Base-by-base conservation (phyloP, 1,140 invertebrate species). In the Lasioglossum baleicum region DNA sequence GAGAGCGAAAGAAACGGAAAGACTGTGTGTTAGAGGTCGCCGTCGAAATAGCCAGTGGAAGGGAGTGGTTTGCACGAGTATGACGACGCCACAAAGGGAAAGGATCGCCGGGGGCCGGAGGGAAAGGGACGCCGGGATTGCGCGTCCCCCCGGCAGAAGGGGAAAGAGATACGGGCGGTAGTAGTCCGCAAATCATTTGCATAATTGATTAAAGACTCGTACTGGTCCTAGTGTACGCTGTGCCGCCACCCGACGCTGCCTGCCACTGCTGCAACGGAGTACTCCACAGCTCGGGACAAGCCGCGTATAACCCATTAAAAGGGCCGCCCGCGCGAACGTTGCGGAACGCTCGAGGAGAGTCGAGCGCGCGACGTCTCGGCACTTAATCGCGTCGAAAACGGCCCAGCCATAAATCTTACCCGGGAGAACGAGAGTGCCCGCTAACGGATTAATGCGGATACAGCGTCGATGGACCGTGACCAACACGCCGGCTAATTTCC, bases 161-260 rank as follows among this genome's bases (percentile, higher is more conserved):
- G 60, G 61, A 73, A 69, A 69, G 31, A 79, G 66, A 85, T 85
- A 80, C 76, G 5, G 83, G 82, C 79, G 56, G 51, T 53, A 53
- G 85, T 85, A 75, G 85, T 86, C 84, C 83, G 88, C 88, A 90
- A 90, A 92, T 90, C 82, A 88, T 92, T 92, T 92, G 84, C 91
- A 92, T 92, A 92, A 92, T 92, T 92, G 91, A 92, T 92, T 92
- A 92, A 92, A 92, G 91, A 92, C 90, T 88, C 40, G 72, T 67
- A 53, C 56, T 61, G 78, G 71, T 15, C 63, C 73, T 44, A 73
- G 77, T 77, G 58, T 77, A 40, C 70, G 76, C 76, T 65, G 31
- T 60, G 22, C 40, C n/a, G 51, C 35, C 35, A 35, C 35, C 35
- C 35, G 35, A 35, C 35, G 35, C 35, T 35, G 35, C 35, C 35